These are phyloP conservation scores for Tachysurus vachellii DNA, from an alignment of 2,113 vertebrate genomes.

Conservation along the genomic window DNA sequence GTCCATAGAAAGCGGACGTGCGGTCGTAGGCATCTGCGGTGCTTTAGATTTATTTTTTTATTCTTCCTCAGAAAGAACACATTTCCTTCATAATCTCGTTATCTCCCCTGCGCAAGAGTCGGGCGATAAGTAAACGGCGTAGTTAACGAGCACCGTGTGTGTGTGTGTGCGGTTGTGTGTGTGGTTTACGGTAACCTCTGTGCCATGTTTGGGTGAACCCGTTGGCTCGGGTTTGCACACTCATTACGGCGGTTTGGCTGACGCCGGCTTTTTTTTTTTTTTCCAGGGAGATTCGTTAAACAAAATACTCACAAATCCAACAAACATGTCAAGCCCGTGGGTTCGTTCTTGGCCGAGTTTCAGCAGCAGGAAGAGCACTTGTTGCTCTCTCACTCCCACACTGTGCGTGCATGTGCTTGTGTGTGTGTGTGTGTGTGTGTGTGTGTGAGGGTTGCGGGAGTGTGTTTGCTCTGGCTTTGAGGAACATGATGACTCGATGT, in stretches of 20 bases:
- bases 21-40: constrained; percentile 12
- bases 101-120: constrained; percentile 7
- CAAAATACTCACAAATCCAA: constrained; percentile 52
- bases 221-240: constrained; percentile 37
- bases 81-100: constrained; percentile 38
- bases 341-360: constrained; percentile 50
- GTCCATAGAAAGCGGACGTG: constrained; percentile 31
- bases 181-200: constrained; percentile 27
- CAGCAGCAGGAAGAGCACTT: constrained; percentile 45
- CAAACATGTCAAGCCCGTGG: constrained; percentile 46
- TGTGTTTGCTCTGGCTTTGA: constrained; percentile 38
- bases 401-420: constrained; percentile 12
- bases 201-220: constrained; percentile 48
- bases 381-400: constrained; percentile 39
- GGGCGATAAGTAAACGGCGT: constrained; percentile 23
- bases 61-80: constrained; percentile 3
- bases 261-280: constrained; percentile 22
- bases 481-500: constrained; percentile 25
- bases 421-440: constrained; percentile 24
- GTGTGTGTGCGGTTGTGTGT: constrained; percentile 17
- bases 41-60: neutral
- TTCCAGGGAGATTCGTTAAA: constrained; percentile 54
- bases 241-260: constrained; percentile 45
- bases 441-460: neutral
- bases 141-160: constrained; percentile 38